phyloP scores from a whole-genome alignment of 2,113 vertebrate genomes.

The Anolis carolinensis region DNA sequence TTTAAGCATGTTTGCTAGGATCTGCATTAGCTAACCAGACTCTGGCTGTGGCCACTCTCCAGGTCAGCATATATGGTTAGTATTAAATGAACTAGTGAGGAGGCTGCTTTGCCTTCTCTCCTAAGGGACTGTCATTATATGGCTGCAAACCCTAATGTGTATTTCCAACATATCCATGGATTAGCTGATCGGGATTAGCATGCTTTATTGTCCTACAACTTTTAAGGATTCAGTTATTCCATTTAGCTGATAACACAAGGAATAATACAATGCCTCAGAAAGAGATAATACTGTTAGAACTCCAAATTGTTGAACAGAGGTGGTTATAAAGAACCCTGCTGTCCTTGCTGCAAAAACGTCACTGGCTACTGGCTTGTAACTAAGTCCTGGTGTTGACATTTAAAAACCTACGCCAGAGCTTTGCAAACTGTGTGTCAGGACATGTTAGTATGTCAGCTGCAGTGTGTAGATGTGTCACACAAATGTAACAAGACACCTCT shows the following conservation, averaged over 20 bases:
- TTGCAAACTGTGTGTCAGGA: no score
- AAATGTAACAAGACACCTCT: no score
- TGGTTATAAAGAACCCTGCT: no score
- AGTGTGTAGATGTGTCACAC: no score
- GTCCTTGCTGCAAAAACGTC: no score
- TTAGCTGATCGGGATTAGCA: not conserved
- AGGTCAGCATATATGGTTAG: not conserved
- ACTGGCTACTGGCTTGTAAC: no score
- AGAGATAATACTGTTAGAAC: not conserved
- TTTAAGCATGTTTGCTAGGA: slow-evolving; percentile 27
- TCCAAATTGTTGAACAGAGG: not conserved
- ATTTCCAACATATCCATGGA: not conserved
- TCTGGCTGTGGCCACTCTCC: not conserved
- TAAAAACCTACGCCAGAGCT: no score
- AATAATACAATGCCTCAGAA: no score
- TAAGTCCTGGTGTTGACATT: no score
- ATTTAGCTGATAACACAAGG: not conserved
- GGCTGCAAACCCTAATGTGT: not conserved
- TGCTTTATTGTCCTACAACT: not conserved
- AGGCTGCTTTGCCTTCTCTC: not conserved
- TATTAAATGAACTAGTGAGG: not conserved
- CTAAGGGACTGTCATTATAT: not conserved
- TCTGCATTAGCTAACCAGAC: slow-evolving; percentile 7
- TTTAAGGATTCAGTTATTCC: not conserved
- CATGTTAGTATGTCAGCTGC: no score